Evolutionary conservation across 1,140 invertebrate genomes (phyloP).

Genomic region (Zaprionus capensis): DNA sequence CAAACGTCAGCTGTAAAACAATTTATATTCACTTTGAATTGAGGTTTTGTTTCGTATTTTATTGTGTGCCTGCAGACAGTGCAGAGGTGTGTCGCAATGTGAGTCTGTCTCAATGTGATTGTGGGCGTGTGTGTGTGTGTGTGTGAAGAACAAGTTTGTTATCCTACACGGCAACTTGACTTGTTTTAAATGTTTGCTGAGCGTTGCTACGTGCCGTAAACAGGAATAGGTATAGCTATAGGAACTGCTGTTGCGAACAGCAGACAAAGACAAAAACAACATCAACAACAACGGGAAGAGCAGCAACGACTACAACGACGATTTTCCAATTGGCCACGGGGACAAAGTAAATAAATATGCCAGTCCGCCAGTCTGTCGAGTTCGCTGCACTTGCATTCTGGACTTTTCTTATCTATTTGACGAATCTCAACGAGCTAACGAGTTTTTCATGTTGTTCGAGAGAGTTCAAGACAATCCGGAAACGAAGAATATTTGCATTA

Average conservation of each 20-base stretch:
- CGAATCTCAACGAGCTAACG: slow-evolving; percentile 22
- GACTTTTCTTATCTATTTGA: slow-evolving; percentile 5
- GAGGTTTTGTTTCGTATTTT: slow-evolving; percentile 80
- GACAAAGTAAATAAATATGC: slow-evolving; percentile 63
- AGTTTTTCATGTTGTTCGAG: slow-evolving; percentile 30
- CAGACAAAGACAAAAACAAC: too few species aligned
- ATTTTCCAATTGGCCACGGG: slow-evolving; percentile 55
- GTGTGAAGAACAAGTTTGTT: slow-evolving; percentile 51
- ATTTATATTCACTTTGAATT: slow-evolving; percentile 83
- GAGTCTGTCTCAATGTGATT: neutral
- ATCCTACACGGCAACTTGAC: slow-evolving; percentile 63
- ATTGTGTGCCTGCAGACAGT: slow-evolving; percentile 49
- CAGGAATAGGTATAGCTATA: slow-evolving; percentile 45
- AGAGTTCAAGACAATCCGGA: slow-evolving; percentile 10
- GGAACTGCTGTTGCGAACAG: neutral
- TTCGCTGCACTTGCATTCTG: slow-evolving; percentile 38
- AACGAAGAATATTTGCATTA: slow-evolving; percentile 25
- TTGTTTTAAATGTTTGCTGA: slow-evolving; percentile 78
- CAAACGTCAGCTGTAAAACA: slow-evolving; percentile 81
- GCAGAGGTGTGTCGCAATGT: slow-evolving; percentile 4
- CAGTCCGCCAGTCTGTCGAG: slow-evolving; percentile 55
- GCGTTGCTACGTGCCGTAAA: slow-evolving; percentile 75
- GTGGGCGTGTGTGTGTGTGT: slow-evolving; percentile 20
- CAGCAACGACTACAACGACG: slow-evolving; percentile 26
- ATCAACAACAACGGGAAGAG: neutral